Conservation (phyloP, 1,140 invertebrate species). For the Lasioglossum albipes region DNA sequence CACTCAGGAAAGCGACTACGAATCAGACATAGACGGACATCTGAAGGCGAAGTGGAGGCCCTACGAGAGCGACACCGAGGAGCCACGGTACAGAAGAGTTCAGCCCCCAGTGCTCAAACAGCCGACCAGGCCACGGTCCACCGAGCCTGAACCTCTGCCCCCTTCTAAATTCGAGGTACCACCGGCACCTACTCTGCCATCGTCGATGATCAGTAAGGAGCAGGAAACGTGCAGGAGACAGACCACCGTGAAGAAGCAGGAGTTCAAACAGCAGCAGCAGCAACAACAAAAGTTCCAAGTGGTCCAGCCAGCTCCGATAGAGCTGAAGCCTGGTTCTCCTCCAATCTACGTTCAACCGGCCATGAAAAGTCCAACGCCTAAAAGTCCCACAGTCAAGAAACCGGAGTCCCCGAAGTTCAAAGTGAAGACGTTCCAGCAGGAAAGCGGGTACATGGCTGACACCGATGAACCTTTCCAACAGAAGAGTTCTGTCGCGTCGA, state of each 20-base stretch:
- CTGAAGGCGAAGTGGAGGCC: constrained; percentile 82
- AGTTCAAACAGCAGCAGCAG: constrained; percentile 59
- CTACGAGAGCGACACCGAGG: constrained; percentile 85
- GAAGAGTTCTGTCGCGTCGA: constrained; percentile 44
- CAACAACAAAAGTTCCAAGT: constrained; percentile 65
- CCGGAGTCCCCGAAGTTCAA: constrained; percentile 83
- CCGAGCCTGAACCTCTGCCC: constrained; percentile 81
- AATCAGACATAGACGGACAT: constrained; percentile 84
- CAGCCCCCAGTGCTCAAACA: constrained; percentile 77
- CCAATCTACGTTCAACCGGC: constrained; percentile 79
- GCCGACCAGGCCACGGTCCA: constrained; percentile 79
- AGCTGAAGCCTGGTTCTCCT: constrained; percentile 80
- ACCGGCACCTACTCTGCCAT: constrained; percentile 79
- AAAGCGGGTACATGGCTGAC: constrained; percentile 87
- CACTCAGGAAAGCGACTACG: constrained; percentile 85
- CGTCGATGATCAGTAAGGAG: constrained; percentile 73
- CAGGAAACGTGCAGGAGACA: constrained; percentile 67
- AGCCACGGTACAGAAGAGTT: constrained; percentile 81
- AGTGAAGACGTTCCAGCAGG: constrained; percentile 78
- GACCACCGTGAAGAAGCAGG: constrained; percentile 66
- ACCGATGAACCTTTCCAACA: constrained; percentile 83
- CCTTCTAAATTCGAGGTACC: constrained; percentile 82
- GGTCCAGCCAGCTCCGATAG: constrained; percentile 65
- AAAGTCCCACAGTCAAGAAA: constrained; percentile 71
- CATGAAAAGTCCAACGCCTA: constrained; percentile 50